Evolutionary conservation across 2,797 vertebrate species (phyloP).

Genomic region (Crax fasciolata): DNA sequence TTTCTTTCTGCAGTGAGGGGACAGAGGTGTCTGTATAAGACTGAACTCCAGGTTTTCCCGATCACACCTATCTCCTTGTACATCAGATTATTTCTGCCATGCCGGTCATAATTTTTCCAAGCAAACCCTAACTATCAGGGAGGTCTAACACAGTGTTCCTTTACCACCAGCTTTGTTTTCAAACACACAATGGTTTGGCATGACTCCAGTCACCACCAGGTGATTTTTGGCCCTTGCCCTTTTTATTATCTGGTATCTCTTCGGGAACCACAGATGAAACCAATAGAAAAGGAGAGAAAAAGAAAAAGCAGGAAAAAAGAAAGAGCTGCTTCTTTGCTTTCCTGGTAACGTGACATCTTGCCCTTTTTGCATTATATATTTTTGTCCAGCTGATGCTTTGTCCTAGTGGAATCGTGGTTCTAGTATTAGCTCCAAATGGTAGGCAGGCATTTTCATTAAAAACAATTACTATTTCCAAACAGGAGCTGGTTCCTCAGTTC

Average conservation of each 20-base stretch:
- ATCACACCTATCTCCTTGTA: neutral
- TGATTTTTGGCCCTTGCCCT: slow-evolving; percentile 77
- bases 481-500: slow-evolving; percentile 71
- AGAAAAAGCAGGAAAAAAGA: slow-evolving; percentile 61
- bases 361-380: slow-evolving; percentile 1
- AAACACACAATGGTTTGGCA: slow-evolving; percentile 76
- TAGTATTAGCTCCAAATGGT: slow-evolving; percentile 73
- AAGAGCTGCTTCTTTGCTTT: slow-evolving; percentile 57
- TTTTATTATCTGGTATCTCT: slow-evolving; percentile 74
- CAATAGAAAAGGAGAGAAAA: slow-evolving; percentile 65
- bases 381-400: slow-evolving; percentile 66
- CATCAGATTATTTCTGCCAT: slow-evolving; percentile 29
- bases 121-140: slow-evolving; percentile 54
- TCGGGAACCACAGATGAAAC: slow-evolving; percentile 69
- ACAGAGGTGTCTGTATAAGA: neutral
- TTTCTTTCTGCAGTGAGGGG: neutral
- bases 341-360: slow-evolving; percentile 55
- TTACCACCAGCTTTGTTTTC: slow-evolving; percentile 67
- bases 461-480: slow-evolving; percentile 76
- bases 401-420: slow-evolving; percentile 38
- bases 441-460: slow-evolving; percentile 65
- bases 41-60: slow-evolving; percentile 1
- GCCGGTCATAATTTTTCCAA: slow-evolving; percentile 64
- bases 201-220: slow-evolving; percentile 78
- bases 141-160: slow-evolving; percentile 59